Base-by-base conservation (phyloP, 2,888 invertebrate genomes). In the Drosophila suboccidentalis region DNA sequence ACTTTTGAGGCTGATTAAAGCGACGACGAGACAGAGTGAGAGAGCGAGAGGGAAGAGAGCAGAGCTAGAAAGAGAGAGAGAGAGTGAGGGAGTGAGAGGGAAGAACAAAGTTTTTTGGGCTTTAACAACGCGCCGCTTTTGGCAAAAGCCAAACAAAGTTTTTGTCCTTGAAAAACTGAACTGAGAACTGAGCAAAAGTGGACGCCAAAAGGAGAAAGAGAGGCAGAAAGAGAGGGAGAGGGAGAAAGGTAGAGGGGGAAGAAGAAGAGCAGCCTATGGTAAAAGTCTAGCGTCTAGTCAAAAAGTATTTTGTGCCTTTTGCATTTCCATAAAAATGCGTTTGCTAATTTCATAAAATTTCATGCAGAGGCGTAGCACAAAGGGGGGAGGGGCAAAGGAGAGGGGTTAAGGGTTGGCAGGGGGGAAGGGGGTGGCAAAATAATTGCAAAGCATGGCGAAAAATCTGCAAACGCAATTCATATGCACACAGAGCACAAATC, bases 401-500 rank as follows among this genome's bases (percentile, higher is more conserved):
- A 43, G 19, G 15, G 4, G 47, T 8, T 9, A n/a, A 44, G n/a
- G n/a, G n/a, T n/a, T n/a, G n/a, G n/a, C n/a, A 29, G n/a, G 3
- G 34, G n/a, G 1, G 8, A 11, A 0, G 17, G 0, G 3, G 17
- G 26, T 67, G 71, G 64, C 69, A 86, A 84, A 86, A 90, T 89
- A 90, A 89, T 90, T 90, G 89, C 79, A 77, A 89, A 86, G 82
- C 84, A 87, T 81, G 78, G 80, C 82, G 22, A 74, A 72, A 81
- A 82, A 39, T 77, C 73, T 75, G 71, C 71, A 77, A 62, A 60
- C 68, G 74, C 76, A 76, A 75, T 75, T 75, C 84, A 79, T 66
- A 80, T 80, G 78, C 77, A 71, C 60, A 78, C 61, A 57, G 69
- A 43, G 13, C 11, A 10, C 4, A 11, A 11, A n/a, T 34, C n/a